Base-by-base conservation (phyloP, 2,113 vertebrate species). In the Opisthocomus hoazin region DNA sequence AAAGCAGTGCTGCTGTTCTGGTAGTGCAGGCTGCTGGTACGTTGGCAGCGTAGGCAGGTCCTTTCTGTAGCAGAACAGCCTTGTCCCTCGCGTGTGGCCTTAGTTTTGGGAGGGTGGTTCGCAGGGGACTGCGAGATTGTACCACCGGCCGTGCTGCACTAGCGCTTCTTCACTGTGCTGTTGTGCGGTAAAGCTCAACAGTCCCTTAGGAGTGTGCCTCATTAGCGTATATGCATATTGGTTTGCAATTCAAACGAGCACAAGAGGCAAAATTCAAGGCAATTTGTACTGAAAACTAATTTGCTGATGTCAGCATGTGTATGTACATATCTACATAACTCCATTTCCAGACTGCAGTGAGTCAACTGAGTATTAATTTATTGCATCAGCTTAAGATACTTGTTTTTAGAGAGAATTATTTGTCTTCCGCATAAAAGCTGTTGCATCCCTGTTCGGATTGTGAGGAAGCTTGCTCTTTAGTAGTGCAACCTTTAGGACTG, bases 101-200 rank as follows among this genome's bases (percentile, higher is more conserved):
- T 43, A 10, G n/a, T 48, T 66, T 81, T 66, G 41, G 6, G 30
- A 56, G n/a, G n/a, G 22, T 64, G 39, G 20, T 46, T 86, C 3
- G 0, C 29, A 74, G 29, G 23, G 11, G 30, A 15, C 32, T 50
- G 32, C 1, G 12, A 65, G 54, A 12, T 43, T 51, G 22, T 37
- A 30, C 50, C 43, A 27, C 41, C 50, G 57, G 29, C 50, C 57
- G 6, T 0, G 2, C 29, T 41, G 24, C 2, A 1, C 13, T 60
- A 46, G 34, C 21, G 8, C 13, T 20, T 81, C 34, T 63, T 26
- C n/a, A 27, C 26, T 41, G 11, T 43, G 26, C 1, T 1, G 39
- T 74, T 8, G 1, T 37, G 26, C 27, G 32, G 41, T 43, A 70
- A 70, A 92, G 57, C 56, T 77, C 70, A 30, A 3, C 23, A 12